Evolutionary conservation across 1,140 invertebrate genomes (phyloP).

Genomic region (Wasmannia auropunctata): DNA sequence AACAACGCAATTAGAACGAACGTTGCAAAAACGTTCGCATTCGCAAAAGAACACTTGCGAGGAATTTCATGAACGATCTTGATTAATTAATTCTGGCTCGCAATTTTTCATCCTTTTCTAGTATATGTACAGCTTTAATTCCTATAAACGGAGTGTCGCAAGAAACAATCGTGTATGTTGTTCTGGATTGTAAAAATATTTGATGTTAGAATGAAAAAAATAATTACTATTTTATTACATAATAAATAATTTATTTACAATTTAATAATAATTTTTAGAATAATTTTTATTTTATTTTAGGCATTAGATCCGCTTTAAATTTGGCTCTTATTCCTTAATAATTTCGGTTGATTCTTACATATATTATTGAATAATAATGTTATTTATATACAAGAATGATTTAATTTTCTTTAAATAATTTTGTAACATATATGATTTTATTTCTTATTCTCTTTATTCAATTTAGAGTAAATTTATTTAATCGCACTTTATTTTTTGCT

Average conservation of each 20-base stretch:
- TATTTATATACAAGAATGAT: not conserved
- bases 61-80: not conserved
- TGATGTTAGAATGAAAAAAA: not conserved
- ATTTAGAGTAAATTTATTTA: conserved; percentile 13
- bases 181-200: not conserved
- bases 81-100: conserved; percentile 3
- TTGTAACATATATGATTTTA: not conserved
- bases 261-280: too few relatives aligned
- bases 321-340: too few relatives aligned
- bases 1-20: conserved; percentile 2
- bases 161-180: not conserved
- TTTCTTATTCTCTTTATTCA: not conserved
- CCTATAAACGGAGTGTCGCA: not conserved
- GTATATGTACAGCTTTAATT: not conserved
- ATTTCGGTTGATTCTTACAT: too few relatives aligned
- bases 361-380: too few relatives aligned
- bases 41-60: not conserved
- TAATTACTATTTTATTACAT: too few relatives aligned
- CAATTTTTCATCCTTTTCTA: not conserved
- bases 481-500: not conserved
- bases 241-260: too few relatives aligned
- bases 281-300: not conserved
- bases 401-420: not conserved
- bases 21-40: not conserved
- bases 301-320: too few relatives aligned